A percentile compares a stretch with the other conserved stretches of the same genome.
Evolutionary conservation across 2,113 vertebrate genomes (phyloP).

Genomic region (Sylvia atricapilla): DNA sequence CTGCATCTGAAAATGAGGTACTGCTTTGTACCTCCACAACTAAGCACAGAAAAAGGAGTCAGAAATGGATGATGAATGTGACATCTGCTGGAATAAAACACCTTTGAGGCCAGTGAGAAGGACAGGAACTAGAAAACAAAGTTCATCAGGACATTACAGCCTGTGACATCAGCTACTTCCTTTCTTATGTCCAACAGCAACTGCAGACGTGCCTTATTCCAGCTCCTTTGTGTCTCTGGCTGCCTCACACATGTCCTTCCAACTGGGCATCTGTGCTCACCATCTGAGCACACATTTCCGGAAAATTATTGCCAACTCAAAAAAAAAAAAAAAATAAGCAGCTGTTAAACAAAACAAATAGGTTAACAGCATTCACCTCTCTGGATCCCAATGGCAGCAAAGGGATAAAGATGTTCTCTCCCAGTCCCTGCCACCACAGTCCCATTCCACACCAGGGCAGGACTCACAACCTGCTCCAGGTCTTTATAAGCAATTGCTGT

Average conservation of each 20-base stretch:
- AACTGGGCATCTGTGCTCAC: slow-evolving; percentile 14
- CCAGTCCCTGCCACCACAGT: background rate
- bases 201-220: background rate
- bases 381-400: background rate
- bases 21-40: background rate
- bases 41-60: background rate
- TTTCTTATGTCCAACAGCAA: background rate
- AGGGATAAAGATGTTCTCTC: background rate
- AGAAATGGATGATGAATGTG: background rate
- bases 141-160: background rate
- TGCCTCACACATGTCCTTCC: background rate
- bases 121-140: background rate
- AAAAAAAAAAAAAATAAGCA: background rate
- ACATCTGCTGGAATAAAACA: background rate
- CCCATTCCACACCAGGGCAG: background rate
- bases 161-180: background rate
- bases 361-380: background rate
- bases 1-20: background rate
- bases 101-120: background rate
- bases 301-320: background rate
- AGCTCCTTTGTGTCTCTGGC: background rate
- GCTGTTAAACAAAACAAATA: background rate
- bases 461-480: slow-evolving; percentile 1
- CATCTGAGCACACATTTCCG: slow-evolving; percentile 23
- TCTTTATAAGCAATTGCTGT: background rate